Base-by-base conservation (phyloP, 2,797 vertebrate species). In the Alfaro cultratus region DNA sequence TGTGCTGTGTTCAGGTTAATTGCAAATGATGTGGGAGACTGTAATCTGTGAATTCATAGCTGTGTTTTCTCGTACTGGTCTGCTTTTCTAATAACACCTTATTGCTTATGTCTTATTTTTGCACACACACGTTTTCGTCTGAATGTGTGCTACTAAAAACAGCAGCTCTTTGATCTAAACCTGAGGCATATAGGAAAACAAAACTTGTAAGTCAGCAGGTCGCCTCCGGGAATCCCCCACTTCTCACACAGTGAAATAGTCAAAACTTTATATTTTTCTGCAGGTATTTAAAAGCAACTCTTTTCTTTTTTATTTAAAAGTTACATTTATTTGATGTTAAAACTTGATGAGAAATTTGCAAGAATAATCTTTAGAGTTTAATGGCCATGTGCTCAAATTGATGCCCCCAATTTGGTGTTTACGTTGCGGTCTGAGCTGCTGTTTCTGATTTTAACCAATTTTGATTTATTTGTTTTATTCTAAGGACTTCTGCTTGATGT, bases 51-150 rank as follows among this genome's bases (percentile, higher is more conserved):
- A 95, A 94, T 92, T 92, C 91, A 91, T 87, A 81, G 86, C 81
- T 87, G 89, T 89, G 88, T 92, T 93, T 93, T 93, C 86, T 92
- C 89, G 86, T 55, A 74, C 89, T 86, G 82, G 85, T 93, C 90
- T 88, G 91, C 92, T 88, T 92, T 87, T 83, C 79, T 91, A 94
- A 95, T 94, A 93, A 92, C 81, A 89, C 83, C 88, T 64, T 46
- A 18, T 70, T 79, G 70, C 88, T 92, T 73, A 88, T 74, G 87
- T 87, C 85, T 83, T 88, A 92, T 83, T 92, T 93, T 83, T 77
- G 74, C 87, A 91, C 87, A 88, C 87, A 87, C 79, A 91, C 79
- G 83, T 88, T 72, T 91, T 91, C 88, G 87, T 91, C 72, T 81
- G 76, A 93, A 89, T 76, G 78, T 83, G 83, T 85, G 85, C 83